Percentiles rank a stretch among this genome's conserved stretches.
Evolutionary conservation across 1,140 invertebrate genomes (phyloP).

Genomic region (Archivesica marissinica): DNA sequence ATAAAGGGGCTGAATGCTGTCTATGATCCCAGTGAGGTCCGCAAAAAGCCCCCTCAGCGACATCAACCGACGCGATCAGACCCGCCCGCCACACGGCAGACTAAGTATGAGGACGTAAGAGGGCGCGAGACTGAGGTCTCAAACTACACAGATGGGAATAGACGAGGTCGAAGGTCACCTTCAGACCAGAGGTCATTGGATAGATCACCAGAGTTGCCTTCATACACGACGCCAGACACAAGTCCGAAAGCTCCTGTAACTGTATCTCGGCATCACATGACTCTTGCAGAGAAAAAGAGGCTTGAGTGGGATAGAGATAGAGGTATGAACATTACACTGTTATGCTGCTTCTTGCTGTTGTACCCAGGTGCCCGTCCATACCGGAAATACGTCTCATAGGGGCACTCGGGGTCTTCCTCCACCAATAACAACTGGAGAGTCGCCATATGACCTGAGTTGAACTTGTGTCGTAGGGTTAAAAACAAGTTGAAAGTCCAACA

Average conservation of each 20-base stretch:
- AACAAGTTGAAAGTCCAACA: no score
- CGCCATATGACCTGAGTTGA: no score
- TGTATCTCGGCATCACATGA: conserved; percentile 56
- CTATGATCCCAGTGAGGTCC: conserved; percentile 14
- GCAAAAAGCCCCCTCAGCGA: conserved; percentile 13
- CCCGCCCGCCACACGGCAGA: conserved; percentile 25
- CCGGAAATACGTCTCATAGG: no score
- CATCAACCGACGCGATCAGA: conserved; percentile 44
- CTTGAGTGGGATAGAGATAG: conserved; percentile 81
- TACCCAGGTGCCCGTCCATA: no score
- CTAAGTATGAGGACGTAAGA: conserved; percentile 11
- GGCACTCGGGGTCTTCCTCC: no score
- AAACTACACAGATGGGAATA: conserved; percentile 49
- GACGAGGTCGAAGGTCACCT: conserved; percentile 47
- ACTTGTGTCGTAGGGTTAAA: no score
- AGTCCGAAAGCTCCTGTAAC: conserved; percentile 25
- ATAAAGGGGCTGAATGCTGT: conserved; percentile 30
- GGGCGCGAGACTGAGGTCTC: conserved; percentile 42
- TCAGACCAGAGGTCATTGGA: conserved; percentile 25
- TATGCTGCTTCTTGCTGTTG: no score
- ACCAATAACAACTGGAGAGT: no score
- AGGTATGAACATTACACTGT: conserved; percentile 69
- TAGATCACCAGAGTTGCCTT: conserved; percentile 12
- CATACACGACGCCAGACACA: conserved; percentile 26
- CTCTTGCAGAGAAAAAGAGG: conserved; percentile 80